phyloP scores from a whole-genome alignment of 2,888 invertebrate genomes.

The Pristionchus fissidentatus region DNA sequence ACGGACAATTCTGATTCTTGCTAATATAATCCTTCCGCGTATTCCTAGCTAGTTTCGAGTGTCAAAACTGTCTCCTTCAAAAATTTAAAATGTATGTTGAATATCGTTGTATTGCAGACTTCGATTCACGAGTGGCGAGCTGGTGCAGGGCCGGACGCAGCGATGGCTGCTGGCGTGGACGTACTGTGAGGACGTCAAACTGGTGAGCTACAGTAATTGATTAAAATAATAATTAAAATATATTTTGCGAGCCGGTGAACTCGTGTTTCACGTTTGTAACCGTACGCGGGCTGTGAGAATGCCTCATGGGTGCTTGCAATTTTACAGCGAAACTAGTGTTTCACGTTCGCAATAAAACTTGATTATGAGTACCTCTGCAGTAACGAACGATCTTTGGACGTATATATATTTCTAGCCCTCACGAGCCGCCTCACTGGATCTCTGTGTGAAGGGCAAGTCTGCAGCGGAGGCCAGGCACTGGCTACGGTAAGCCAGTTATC shows the following conservation, averaged over 20 bases:
- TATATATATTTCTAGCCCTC: neutral
- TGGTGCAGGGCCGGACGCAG: conserved; percentile 93
- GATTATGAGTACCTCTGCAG: neutral
- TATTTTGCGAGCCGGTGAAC: neutral
- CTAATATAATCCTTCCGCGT: no score
- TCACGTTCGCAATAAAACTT: no score
- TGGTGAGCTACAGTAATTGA: conserved; percentile 50
- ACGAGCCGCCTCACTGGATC: neutral
- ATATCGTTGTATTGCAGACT: neutral
- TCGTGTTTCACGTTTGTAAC: neutral
- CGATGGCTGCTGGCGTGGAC: conserved; percentile 98
- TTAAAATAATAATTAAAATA: neutral
- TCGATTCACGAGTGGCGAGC: conserved; percentile 24
- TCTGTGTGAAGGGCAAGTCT: neutral
- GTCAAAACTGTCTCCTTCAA: no score
- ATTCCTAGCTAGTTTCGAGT: no score
- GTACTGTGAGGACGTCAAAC: conserved; percentile 63
- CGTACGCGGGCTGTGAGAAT: neutral
- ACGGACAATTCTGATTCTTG: no score
- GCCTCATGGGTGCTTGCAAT: neutral
- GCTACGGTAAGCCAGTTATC: conserved; percentile 19
- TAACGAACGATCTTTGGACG: neutral
- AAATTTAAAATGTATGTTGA: no score
- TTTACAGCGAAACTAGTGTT: no score
- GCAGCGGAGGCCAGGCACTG: neutral